Evolutionary conservation across 2,888 invertebrate genomes (phyloP).

Genomic region (Campoletis raptor): DNA sequence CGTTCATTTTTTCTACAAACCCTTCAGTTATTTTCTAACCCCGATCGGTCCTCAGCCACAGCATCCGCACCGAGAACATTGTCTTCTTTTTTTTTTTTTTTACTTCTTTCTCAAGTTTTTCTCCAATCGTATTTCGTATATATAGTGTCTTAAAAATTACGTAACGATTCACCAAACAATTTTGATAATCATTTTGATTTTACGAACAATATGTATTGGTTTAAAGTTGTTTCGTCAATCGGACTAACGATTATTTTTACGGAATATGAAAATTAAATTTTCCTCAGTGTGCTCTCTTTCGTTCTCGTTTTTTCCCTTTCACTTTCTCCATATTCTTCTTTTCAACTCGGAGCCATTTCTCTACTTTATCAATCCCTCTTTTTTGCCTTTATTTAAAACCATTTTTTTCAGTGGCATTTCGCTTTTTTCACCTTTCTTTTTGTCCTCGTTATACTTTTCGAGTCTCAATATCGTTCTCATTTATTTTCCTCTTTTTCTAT

Average conservation of each 20-base stretch:
- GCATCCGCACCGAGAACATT: slow-evolving; percentile 51
- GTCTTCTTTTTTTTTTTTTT: neutral
- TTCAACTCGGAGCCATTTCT: slow-evolving; percentile 47
- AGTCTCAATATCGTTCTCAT: slow-evolving; percentile 50
- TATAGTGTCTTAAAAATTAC: neutral
- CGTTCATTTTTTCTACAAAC: slow-evolving; percentile 27
- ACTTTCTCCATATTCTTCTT: slow-evolving; percentile 57
- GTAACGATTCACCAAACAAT: slow-evolving; percentile 7
- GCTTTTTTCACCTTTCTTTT: slow-evolving; percentile 42
- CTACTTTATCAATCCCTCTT: slow-evolving; percentile 56
- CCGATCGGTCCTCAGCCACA: slow-evolving; percentile 55
- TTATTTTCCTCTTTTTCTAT: slow-evolving; percentile 45
- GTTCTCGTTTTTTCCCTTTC: slow-evolving; percentile 51
- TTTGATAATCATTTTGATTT: neutral
- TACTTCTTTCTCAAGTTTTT: no score
- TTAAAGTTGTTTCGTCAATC: slow-evolving; percentile 40
- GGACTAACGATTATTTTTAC: neutral
- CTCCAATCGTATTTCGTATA: neutral
- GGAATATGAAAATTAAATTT: slow-evolving; percentile 15
- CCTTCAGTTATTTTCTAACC: slow-evolving; percentile 29
- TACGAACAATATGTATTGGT: no score
- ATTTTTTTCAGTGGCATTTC: slow-evolving; percentile 21
- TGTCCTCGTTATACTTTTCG: slow-evolving; percentile 19
- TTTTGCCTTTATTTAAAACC: slow-evolving; percentile 55
- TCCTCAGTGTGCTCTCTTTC: slow-evolving; percentile 48